Evolutionary conservation across 2,113 vertebrate genomes (phyloP), one percentile per base, ranked within the genome.

Genomic region (Telmatochromis brichardi): DNA sequence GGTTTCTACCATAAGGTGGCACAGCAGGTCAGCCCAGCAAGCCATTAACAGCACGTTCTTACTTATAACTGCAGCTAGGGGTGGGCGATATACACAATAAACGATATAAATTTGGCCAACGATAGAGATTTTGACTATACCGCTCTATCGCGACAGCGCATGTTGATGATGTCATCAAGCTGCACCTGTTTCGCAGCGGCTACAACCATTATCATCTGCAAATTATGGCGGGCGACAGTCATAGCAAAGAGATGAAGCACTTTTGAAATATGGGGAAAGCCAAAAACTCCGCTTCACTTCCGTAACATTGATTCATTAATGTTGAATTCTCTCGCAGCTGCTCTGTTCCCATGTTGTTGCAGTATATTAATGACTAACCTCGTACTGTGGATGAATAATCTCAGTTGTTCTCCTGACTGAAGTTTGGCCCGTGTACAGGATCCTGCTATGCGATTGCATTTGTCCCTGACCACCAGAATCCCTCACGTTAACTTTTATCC

Each of bases 351-450:
- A 2, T 54, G n/a, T 54, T 54, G 10, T 54, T 54, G 53, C 53
- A 23, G 6, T 23, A 54, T 54, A 23, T 23, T 54, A 54, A 21
- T 54, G 0, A 54, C n/a, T 21, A 54, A 21, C 1, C n/a, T 6
- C 0, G 5, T 21, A 21, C 2, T 53, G 51, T 21, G 51, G 5
- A 54, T 54, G 51, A 54, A 54, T 54, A 0, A 12, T 12, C n/a
- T 6, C 6, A 54, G n/a, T 54, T 54, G n/a, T 54, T 23, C 53
- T 54, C 5, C n/a, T 54, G 53, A 54, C 53, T 12, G 1, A 21
- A 21, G n/a, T 54, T 21, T 54, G 51, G 0, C 0, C 5, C 0
- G 1, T 21, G 2, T 53, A 2, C 0, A 54, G n/a, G 2, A 54
- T 1, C n/a, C 51, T 54, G n/a, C 51, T 0, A 11, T 21, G n/a